Evolutionary conservation across 2,888 invertebrate genomes (phyloP).

Genomic region (Eutolmus rufibarbis): DNA sequence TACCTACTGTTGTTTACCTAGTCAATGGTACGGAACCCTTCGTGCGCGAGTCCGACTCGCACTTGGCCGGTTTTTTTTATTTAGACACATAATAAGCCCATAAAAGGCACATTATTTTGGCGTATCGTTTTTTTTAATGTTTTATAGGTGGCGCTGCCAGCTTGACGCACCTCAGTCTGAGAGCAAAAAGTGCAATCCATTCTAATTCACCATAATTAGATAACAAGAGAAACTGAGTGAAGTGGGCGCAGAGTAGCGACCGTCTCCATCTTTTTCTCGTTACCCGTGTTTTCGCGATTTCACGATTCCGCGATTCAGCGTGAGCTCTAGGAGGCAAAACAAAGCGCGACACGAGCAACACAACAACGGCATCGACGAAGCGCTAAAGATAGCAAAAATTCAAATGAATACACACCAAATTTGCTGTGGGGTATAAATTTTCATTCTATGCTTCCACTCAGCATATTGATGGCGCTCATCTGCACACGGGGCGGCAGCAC

Average conservation of each 20-base stretch:
- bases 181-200: background rate
- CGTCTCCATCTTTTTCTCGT: background rate
- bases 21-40: no score
- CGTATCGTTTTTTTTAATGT: no score
- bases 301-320: background rate
- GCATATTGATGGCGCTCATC: slow-evolving; percentile 43
- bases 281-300: background rate
- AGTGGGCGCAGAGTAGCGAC: background rate
- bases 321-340: background rate
- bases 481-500: background rate
- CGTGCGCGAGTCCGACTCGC: no score
- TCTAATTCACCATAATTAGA: background rate
- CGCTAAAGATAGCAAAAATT: slow-evolving; percentile 6
- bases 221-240: background rate
- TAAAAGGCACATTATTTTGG: no score
- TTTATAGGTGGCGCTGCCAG: no score
- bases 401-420: slow-evolving; percentile 44
- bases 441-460: slow-evolving; percentile 47
- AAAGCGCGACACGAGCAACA: background rate
- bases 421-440: slow-evolving; percentile 44
- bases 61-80: no score
- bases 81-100: no score
- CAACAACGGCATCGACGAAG: background rate
- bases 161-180: no score
- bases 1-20: no score